Evolutionary conservation across 2,888 invertebrate genomes (phyloP), one percentile per base, ranked within the genome.

Genomic region (Leptinotarsa haldemani): DNA sequence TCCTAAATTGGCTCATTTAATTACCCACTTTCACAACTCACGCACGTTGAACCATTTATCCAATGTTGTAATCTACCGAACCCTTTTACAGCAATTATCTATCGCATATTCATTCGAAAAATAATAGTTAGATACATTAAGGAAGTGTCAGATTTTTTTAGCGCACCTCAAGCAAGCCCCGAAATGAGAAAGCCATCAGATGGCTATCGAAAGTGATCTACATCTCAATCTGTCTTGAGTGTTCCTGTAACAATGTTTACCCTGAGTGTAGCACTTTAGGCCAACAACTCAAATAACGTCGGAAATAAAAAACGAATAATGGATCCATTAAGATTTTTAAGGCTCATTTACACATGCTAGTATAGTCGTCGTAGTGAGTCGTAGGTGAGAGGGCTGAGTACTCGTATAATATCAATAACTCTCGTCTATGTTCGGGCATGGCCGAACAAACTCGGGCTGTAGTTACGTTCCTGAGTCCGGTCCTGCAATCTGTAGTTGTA

Each of bases 171-270:
- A 12, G 22, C 18, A 13, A 25, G 40, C 40, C 40, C 61, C 9
- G 30, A 30, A 61, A 68, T n/a, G 46, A 56, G 16, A 20, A 68
- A 56, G 56, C 56, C 53, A 56, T 68, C 67, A 67, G 30, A 67
- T 18, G 15, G 71, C 73, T 73, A 74, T 74, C 75, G 74, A 77
- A 73, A 77, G 74, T 74, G 78, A 80, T 80, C 80, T 79, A 76
- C 77, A 80, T 80, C 80, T 78, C 78, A 80, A 80, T 80, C 75
- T 78, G 76, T 79, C 74, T 73, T 78, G 75, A 78, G 75, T 79
- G 78, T 78, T 76, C 75, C 76, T 78, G 77, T 76, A 78, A 76
- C 76, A 77, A 77, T 79, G 80, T 79, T 80, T 80, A 77, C 79
- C 71, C 77, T 75, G 74, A 78, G 80, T 78, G 75, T 75, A 80